Evolutionary conservation across 2,888 invertebrate genomes (phyloP), one percentile per base, ranked within the genome.

Genomic region (Aspidiotus destructor): DNA sequence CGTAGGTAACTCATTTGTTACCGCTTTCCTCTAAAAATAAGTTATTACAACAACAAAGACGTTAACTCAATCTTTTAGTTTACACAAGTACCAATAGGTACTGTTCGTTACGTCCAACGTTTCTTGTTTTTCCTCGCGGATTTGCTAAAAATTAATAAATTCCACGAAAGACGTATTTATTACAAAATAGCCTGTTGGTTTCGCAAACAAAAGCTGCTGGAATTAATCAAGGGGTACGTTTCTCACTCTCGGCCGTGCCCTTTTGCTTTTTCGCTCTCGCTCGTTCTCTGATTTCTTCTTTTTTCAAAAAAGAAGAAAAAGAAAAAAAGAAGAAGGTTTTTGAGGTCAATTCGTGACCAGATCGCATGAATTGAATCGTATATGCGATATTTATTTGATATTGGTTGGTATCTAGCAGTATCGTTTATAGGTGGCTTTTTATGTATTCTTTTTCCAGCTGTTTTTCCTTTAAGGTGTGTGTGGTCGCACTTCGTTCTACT

Each of bases 381-480:
- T 65, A 65, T 65, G 42, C 58, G 65, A 65, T 65, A 65, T 65
- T 65, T 65, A 65, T 65, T 65, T 65, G 65, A 65, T 65, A 65
- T 65, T 65, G 58, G 65, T 65, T 54, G 58, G 58, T 65, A 65
- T 65, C 65, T 65, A 65, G 58, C 57, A 58, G 65, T 58, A 57
- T 65, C 65, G 65, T 58, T 65, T 65, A 65, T 65, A 65, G 65
- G 65, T 65, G 65, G 65, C 65, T 65, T 65, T 55, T 65, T 65
- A 64, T 64, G 44, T 64, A 65, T 65, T 65, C 65, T 65, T 65
- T 65, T 65, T 65, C 58, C 65, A 65, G 65, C 65, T 65, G 58
- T 65, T 65, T 65, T 65, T 65, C 65, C 65, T 57, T 58, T 65
- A 65, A 65, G 65, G 65, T 65, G 58, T 65, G 65, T 65, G 65